Evolutionary conservation across 2,113 vertebrate genomes (phyloP).

Genomic region (Passerina amoena): DNA sequence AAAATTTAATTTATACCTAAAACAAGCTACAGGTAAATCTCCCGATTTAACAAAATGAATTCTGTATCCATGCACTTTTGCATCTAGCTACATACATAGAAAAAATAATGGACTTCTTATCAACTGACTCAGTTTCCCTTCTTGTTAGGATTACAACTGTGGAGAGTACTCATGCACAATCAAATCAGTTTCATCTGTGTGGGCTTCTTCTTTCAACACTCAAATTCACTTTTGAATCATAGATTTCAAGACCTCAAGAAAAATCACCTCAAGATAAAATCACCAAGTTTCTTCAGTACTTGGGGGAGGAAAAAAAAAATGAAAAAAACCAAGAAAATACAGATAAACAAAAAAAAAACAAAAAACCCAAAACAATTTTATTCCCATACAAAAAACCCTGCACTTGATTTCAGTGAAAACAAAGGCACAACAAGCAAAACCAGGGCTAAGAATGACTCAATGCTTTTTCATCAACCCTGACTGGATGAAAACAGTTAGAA

Average conservation of each 20-base stretch:
- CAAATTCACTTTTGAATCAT: neutral
- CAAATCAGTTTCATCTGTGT: neutral
- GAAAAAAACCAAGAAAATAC: neutral
- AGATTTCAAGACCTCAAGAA: neutral
- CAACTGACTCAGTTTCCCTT: neutral
- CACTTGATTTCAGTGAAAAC: neutral
- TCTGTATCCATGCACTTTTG: neutral
- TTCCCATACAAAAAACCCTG: neutral
- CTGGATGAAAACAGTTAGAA: neutral
- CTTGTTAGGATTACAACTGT: neutral
- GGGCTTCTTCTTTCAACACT: neutral
- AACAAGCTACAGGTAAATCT: neutral
- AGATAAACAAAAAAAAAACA: neutral
- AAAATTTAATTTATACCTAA: neutral
- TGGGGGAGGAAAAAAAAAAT: accelerated
- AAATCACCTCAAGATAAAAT: neutral
- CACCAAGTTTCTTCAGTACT: neutral
- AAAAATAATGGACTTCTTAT: neutral
- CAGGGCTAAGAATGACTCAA: neutral
- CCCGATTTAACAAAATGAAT: neutral
- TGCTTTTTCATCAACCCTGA: neutral
- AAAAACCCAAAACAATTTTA: neutral
- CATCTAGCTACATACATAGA: neutral
- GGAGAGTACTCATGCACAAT: neutral
- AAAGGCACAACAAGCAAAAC: neutral